Evolutionary conservation across 2,797 vertebrate genomes (phyloP).

Genomic region (Acanthopagrus latus): DNA sequence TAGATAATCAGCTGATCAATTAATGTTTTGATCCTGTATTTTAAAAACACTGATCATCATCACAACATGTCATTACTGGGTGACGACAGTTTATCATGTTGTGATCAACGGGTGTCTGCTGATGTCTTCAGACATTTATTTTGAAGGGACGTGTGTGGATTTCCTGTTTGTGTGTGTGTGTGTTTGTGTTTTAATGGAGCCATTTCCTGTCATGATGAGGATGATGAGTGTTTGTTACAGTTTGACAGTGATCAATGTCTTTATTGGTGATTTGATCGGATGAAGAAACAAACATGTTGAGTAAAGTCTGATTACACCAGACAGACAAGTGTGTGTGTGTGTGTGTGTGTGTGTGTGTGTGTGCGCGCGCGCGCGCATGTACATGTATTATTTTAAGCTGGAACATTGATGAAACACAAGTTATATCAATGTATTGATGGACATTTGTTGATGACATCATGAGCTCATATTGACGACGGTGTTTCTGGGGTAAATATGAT

Average conservation of each 20-base stretch:
- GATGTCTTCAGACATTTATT: constrained; percentile 21
- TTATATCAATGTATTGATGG: no score
- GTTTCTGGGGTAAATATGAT: no score
- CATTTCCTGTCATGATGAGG: constrained; percentile 14
- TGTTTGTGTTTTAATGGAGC: constrained; percentile 14
- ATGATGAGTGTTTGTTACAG: neutral
- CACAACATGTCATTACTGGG: no score
- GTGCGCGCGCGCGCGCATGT: neutral
- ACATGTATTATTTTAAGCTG: no score
- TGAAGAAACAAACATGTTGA: neutral
- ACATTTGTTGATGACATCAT: no score
- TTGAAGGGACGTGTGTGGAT: constrained; percentile 18
- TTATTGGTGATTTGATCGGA: neutral
- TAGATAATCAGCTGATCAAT: no score
- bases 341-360: neutral
- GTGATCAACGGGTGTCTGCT: no score
- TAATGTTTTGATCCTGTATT: no score
- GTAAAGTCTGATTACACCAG: neutral
- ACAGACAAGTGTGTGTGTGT: neutral
- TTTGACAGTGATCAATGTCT: neutral
- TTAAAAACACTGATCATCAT: no score
- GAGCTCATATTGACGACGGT: neutral
- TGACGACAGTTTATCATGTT: no score
- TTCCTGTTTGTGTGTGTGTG: constrained; percentile 30
- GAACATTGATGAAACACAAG: no score